These are phyloP conservation scores for Paracyclopina nana DNA, from an alignment of 1,140 invertebrate species.

Conservation along the genomic window DNA sequence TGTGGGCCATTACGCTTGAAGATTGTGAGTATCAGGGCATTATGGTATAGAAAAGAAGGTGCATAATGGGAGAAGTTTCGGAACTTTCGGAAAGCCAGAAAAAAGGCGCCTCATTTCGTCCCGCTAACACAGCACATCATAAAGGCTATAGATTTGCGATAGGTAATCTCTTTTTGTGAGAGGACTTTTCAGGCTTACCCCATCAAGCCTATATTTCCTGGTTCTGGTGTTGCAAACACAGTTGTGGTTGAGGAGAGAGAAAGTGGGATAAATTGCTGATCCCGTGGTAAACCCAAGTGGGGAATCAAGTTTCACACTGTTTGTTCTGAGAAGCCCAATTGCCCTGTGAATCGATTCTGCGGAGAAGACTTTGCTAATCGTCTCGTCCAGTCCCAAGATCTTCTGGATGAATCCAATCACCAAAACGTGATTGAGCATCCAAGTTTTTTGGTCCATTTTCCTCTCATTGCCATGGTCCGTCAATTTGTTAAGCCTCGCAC, in stretches of 20 bases:
- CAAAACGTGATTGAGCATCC: background rate
- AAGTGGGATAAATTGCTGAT: background rate
- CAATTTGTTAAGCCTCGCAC: background rate
- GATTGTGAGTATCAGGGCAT: no score
- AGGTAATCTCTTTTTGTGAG: no score
- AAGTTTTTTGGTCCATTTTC: background rate
- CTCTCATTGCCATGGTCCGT: conserved; percentile 12
- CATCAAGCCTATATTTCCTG: no score
- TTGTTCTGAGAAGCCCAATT: conserved; percentile 14
- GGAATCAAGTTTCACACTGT: conserved; percentile 14
- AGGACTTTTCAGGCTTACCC: no score
- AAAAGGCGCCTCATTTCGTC: no score
- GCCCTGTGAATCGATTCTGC: background rate
- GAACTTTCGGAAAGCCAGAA: no score
- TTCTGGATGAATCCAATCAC: background rate
- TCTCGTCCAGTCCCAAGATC: background rate
- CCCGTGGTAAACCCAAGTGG: background rate
- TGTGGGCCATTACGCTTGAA: no score
- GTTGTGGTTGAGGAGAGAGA: background rate
- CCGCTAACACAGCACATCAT: no score
- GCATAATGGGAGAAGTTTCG: no score
- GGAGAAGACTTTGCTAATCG: background rate
- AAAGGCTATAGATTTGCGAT: no score
- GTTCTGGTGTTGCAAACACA: background rate
- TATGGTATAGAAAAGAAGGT: no score